phyloP scores from a whole-genome alignment of 2,113 vertebrate genomes.

The Hippocampus abdominalis region DNA sequence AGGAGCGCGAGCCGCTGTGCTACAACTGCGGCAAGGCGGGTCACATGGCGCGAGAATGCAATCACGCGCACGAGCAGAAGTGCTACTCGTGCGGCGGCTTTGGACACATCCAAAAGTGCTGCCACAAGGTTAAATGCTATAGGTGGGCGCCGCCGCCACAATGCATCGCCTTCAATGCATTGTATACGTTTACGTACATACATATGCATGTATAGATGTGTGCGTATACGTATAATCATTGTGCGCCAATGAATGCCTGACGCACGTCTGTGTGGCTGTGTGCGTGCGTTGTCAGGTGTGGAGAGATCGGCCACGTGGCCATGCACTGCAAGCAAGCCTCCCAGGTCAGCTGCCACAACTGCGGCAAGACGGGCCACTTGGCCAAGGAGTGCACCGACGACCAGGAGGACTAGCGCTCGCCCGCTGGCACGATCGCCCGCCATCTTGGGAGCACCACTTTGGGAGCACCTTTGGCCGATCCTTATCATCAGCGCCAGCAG shows the following conservation, averaged over 20 bases:
- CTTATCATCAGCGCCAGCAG: no score
- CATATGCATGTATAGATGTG: no score
- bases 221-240: no score
- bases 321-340: conserved; percentile 97
- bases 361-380: conserved; percentile 96
- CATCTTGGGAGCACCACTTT: no score
- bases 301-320: conserved; percentile 96
- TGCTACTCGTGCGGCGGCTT: conserved; percentile 97
- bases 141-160: conserved; percentile 66
- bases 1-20: conserved; percentile 96
- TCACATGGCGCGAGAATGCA: conserved; percentile 95
- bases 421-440: conserved; percentile 57
- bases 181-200: no score
- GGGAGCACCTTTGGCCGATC: no score
- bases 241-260: no score
- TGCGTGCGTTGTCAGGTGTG: conserved; percentile 78
- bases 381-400: conserved; percentile 98
- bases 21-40: conserved; percentile 98
- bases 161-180: no score
- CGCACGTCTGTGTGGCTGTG: not conserved
- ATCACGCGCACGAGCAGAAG: conserved; percentile 95
- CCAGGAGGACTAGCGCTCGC: conserved; percentile 88
- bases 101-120: conserved; percentile 97
- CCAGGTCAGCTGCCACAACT: conserved; percentile 98
- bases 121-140: conserved; percentile 98